Evolutionary conservation across 1,140 invertebrate genomes (phyloP).

Genomic region (Diorhabda elongata): DNA sequence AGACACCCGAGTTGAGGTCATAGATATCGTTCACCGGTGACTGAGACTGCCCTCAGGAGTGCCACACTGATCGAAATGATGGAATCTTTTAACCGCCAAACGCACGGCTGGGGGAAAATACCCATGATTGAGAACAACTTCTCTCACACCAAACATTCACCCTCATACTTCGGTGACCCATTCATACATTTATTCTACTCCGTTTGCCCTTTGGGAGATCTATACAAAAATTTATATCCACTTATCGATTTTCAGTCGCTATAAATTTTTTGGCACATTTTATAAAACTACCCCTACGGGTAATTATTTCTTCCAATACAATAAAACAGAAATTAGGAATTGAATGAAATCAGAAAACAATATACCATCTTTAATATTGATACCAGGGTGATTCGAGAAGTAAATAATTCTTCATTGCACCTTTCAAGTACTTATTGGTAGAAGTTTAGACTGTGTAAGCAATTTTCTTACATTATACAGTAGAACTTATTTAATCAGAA

Average conservation of each 20-base stretch:
- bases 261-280: background rate
- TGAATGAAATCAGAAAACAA: too few species aligned
- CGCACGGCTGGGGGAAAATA: slow-evolving; percentile 47
- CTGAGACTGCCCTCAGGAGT: slow-evolving; percentile 45
- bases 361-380: too few species aligned
- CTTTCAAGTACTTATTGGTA: too few species aligned
- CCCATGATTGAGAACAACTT: slow-evolving; percentile 47
- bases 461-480: too few species aligned
- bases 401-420: too few species aligned
- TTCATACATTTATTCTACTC: slow-evolving; percentile 1
- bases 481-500: too few species aligned
- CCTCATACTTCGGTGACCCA: slow-evolving; percentile 2
- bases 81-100: slow-evolving; percentile 50
- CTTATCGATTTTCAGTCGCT: background rate
- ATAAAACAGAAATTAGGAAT: too few species aligned
- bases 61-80: slow-evolving; percentile 48
- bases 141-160: slow-evolving; percentile 22
- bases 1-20: slow-evolving; percentile 20
- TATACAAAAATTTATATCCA: slow-evolving; percentile 1
- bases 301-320: too few species aligned
- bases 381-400: too few species aligned
- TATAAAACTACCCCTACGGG: background rate
- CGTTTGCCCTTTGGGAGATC: background rate
- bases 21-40: slow-evolving; percentile 45
- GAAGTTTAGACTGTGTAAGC: too few species aligned